Evolutionary conservation across 2,113 vertebrate genomes (phyloP), one percentile per base, ranked within the genome.

Genomic region (Eretmochelys imbricata): DNA sequence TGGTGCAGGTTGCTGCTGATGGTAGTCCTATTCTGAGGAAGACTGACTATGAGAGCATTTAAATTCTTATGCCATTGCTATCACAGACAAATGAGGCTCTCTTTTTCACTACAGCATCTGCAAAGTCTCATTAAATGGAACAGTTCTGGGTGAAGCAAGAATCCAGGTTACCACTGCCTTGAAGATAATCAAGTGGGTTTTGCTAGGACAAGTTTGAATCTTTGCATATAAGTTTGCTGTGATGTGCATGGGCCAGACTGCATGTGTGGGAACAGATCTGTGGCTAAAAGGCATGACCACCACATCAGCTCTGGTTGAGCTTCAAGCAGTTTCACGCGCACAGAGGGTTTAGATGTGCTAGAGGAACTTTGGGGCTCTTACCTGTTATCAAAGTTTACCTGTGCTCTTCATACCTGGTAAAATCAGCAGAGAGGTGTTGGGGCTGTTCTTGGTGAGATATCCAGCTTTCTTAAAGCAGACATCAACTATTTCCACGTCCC

Each of bases 21-120:
- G 72, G 22, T 3, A 12, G 57, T 11, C 27, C 65, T 1, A 3
- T 49, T 80, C 24, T 35, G 29, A 38, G 82, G n/a, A 38, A 38
- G 35, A 50, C 65, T n/a, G 89, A 50, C 85, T 22, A 20, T 20
- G 38, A 5, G 5, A 10, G 4, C 22, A 72, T 59, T 88, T 51
- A n/a, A 82, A 83, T 11, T 92, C 89, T 91, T 81, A 57, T 6
- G 7, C 9, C 80, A 85, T 76, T 49, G 80, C 16, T 2, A 27
- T 42, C 53, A 83, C 8, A 96, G 57, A 91, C 84, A 91, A 95
- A 90, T 4, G 31, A 31, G 86, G 84, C 8, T 72, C 88, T 89
- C 54, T 86, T 76, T 75, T 72, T 54, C 55, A 11, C 31, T 3
- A 4, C 38, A 72, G 13, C 10, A 4, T 53, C 91, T 89, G 10